Evolutionary conservation across 1,140 invertebrate genomes (phyloP), one percentile per base, ranked within the genome.

Genomic region (Phortica variegata): DNA sequence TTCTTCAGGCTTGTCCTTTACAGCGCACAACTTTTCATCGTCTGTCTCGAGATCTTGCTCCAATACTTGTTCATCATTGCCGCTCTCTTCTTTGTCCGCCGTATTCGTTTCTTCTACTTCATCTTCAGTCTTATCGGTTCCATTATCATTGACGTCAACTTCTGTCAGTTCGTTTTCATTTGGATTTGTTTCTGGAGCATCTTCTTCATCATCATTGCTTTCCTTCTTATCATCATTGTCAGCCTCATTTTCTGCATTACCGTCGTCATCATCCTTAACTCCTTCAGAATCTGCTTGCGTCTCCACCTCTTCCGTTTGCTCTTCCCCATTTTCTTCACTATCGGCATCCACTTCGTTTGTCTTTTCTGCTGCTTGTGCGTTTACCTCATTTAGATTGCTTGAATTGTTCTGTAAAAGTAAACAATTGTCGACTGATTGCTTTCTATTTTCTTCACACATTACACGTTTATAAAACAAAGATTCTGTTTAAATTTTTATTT

Each of bases 361-460:
- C 29, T 54, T 49, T 41, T 51, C 56, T 1, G 45, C 58, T 42
- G 56, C 65, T 40, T 46, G 41, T 37, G 34, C 52, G 33, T 38
- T 45, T 38, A 40, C 50, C 12, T 47, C 49, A 57, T 49, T 60
- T 68, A 68, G 34, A 68, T 60, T 54, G 60, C 63, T 63, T 54
- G 56, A 51, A 63, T 63, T 62, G 70, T 72, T 75, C 72, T 75
- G 72, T 57, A 75, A 74, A 74, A 75, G 72, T 75, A 75, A 75
- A 75, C 72, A 75, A 72, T 75, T 72, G 71, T 75, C 72, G 68
- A 75, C 72, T 75, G 68, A 75, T 75, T 75, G 57, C 57, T 72
- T 72, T 59, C 57, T 48, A 37, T 43, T 31, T 31, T 7, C 39
- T 15, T 33, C 13, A 34, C 33, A 46, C 34, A 34, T 39, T 42